These are phyloP conservation scores for Lochmaea capreae DNA, from an alignment of 2,888 invertebrate genomes.

Conservation along the genomic window DNA sequence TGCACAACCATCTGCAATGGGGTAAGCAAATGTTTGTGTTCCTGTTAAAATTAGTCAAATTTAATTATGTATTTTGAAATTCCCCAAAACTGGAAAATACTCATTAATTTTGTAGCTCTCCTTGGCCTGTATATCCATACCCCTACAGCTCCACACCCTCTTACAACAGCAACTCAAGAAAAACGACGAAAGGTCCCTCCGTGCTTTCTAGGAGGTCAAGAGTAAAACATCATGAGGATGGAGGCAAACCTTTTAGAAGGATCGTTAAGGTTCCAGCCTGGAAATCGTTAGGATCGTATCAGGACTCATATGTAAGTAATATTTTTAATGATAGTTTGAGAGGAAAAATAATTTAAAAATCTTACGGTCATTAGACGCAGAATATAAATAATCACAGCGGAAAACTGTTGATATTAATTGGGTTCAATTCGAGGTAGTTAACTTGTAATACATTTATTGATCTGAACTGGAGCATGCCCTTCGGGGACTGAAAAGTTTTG, in stretches of 20 bases:
- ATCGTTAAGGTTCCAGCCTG: conserved; percentile 42
- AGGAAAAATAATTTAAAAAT: too few relatives aligned
- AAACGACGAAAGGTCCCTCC: conserved; percentile 43
- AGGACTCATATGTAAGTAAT: conserved; percentile 42
- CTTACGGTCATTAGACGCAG: too few relatives aligned
- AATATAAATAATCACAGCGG: background rate
- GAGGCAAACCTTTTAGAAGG: conserved; percentile 52
- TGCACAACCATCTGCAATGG: conserved; percentile 36
- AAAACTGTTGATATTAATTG: background rate
- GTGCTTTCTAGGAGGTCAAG: conserved; percentile 49
- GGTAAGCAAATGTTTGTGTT: conserved; percentile 25
- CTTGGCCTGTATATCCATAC: conserved; percentile 33
- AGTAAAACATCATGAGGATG: conserved; percentile 58
- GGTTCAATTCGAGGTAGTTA: background rate
- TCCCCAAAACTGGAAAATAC: background rate
- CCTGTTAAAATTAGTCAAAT: background rate
- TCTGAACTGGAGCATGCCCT: conserved; percentile 1
- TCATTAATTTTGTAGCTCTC: conserved; percentile 20
- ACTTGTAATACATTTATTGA: conserved; percentile 14
- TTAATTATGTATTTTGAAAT: background rate
- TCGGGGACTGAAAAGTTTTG: background rate
- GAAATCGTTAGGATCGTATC: conserved; percentile 43
- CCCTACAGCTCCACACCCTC: conserved; percentile 24
- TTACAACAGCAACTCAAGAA: conserved; percentile 6
- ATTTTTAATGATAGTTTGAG: background rate